Conservation (phyloP, 2,888 invertebrate species). For the Scaptomyza cyrtandrae region DNA sequence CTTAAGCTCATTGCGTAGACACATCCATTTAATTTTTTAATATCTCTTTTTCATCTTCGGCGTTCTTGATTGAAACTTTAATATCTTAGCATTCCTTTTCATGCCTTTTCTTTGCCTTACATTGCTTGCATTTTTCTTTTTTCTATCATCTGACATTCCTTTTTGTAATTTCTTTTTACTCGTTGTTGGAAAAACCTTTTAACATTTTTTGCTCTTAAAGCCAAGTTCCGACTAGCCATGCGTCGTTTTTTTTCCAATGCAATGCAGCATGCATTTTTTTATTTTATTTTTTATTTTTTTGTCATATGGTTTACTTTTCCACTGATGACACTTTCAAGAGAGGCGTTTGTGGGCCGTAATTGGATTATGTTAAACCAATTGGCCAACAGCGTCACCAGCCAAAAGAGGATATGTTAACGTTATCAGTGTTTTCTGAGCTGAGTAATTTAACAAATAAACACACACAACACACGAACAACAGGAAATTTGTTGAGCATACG, state of each 20-base stretch:
- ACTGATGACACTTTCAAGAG: constrained; percentile 29
- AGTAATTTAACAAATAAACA: neutral
- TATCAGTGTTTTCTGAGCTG: neutral
- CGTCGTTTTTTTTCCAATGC: neutral
- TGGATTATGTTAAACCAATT: constrained; percentile 41
- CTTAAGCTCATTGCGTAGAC: too few species aligned
- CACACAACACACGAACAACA: too few species aligned
- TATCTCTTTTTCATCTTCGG: neutral
- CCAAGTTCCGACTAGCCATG: neutral
- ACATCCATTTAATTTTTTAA: neutral
- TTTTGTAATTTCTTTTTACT: constrained; percentile 5
- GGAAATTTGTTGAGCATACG: too few species aligned
- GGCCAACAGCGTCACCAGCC: constrained; percentile 21
- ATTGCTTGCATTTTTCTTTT: neutral
- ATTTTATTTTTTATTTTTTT: too few species aligned
- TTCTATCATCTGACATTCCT: neutral
- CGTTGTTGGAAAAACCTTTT: neutral
- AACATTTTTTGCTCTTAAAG: neutral
- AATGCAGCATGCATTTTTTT: constrained; percentile 1
- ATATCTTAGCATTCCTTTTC: neutral
- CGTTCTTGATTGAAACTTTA: neutral
- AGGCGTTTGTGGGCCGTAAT: constrained; percentile 39
- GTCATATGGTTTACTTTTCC: constrained; percentile 10
- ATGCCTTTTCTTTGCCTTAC: neutral
- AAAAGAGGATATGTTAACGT: constrained; percentile 3